Evolutionary conservation across 2,888 invertebrate genomes (phyloP), one percentile per base, ranked within the genome.

Genomic region (Stratiomys singularior): DNA sequence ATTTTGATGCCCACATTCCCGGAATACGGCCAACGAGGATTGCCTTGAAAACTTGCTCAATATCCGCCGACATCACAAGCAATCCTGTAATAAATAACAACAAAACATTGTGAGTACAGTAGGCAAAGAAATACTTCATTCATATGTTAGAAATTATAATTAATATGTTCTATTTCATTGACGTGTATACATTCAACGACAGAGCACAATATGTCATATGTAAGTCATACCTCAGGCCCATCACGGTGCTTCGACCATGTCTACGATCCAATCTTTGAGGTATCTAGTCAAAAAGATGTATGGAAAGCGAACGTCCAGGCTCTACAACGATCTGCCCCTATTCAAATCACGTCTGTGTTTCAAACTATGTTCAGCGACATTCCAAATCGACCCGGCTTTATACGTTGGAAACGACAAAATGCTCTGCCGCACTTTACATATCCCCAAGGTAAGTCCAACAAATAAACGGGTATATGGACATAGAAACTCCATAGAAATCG

Each of bases 21-120:
- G 97, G 97, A 82, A 97, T 93, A 86, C 91, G 93, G 3, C 95
- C 94, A 79, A 93, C 93, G 80, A 96, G 89, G 83, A 97, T 94
- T 81, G 95, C 94, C 71, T 92, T 91, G 78, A 93, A 91, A 21
- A 97, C 94, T 84, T 95, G 94, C 84, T 97, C 97, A 71, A 97
- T 91, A 81, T 93, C 92, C 67, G 93, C 89, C 1, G 94, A 96
- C 91, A 97, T 92, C 0, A 96, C 94, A 81, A 97, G 94, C 64
- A 94, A 88, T 82, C 97, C 97, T 95, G 46, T 25, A 69, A 13
- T 4, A 18, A 52, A 18, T 15, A 13, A 52, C 3, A 52, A n/a
- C n/a, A n/a, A n/a, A n/a, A n/a, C n/a, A n/a, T n/a, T n/a, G n/a
- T n/a, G n/a, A n/a, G n/a, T n/a, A n/a, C 18, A 69, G 69, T 69